Conservation (phyloP, 37 sponge, comb jelly and placozoan species). For the Diacarnus erythraeanus region DNA sequence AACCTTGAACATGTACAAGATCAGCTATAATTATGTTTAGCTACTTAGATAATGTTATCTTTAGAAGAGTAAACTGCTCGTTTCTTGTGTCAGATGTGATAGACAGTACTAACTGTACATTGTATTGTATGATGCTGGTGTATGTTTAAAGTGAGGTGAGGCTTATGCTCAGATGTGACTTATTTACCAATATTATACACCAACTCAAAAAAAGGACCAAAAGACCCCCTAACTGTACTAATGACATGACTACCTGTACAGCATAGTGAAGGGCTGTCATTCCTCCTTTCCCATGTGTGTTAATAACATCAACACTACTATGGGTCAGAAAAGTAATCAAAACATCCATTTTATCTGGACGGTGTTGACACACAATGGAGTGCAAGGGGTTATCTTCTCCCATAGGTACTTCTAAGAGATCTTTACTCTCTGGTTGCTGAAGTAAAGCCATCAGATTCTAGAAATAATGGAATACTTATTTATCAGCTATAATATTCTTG, state of each 20-base stretch:
- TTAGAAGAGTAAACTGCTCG: too few relatives aligned
- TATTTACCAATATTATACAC: neutral
- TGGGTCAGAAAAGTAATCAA: constrained; percentile 7
- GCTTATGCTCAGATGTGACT: too few relatives aligned
- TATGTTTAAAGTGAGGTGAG: too few relatives aligned
- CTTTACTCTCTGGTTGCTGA: neutral
- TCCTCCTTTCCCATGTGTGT: neutral
- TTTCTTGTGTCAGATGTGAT: too few relatives aligned
- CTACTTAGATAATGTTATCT: too few relatives aligned
- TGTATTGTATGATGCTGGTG: too few relatives aligned
- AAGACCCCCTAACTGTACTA: neutral
- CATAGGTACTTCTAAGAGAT: neutral
- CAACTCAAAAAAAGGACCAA: neutral
- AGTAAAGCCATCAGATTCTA: neutral
- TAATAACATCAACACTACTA: constrained; percentile 1
- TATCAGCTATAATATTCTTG: too few relatives aligned
- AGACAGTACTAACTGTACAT: too few relatives aligned
- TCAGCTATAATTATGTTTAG: too few relatives aligned
- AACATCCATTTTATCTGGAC: constrained; percentile 1
- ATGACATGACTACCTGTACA: constrained; percentile 4
- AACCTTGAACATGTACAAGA: too few relatives aligned
- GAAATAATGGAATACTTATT: too few relatives aligned
- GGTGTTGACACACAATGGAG: neutral
- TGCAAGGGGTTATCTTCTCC: constrained; percentile 3
- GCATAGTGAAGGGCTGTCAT: constrained; percentile 42